Evolutionary conservation across 2,888 invertebrate genomes (phyloP), one percentile per base, ranked within the genome.

Genomic region (Siphlonurus alternatus): DNA sequence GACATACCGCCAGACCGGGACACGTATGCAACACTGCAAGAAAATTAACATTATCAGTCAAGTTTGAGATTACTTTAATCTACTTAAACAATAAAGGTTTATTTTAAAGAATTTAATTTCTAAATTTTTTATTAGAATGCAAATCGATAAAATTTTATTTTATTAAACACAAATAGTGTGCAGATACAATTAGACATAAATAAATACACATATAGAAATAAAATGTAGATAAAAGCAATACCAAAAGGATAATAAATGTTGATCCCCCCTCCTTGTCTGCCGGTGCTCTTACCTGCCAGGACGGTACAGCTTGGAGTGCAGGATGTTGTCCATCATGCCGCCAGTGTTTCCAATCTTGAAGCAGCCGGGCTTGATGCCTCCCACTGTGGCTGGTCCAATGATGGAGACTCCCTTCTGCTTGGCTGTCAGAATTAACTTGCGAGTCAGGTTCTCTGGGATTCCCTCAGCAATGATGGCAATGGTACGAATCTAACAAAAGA

Each of bases 341-440:
- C 98, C 99, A 0, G 99, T 99, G 80, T 99, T 99, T 64, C 97
- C 97, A 70, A 99, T 99, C 79, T 98, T 99, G 78, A 99, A 97
- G 75, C 97, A 95, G 1, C 98, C 99, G 0, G 99, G 98, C 72
- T 98, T 97, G 65, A 99, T 89, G 2, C 98, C 99, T 61, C 99
- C 99, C 54, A 99, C 93, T 0, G 93, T 93, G 0, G 96, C 96
- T 0, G 97, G 94, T 18, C 89, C 97, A 70, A 96, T 94, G 60
- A 96, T 88, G 23, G 86, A 84, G 0, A 95, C 90, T 59, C 87
- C 87, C 72, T 91, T 89, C 64, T 88, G 83, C 69, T 90, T 83
- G 0, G 96, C 95, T 62, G 85, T 77, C 68, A 90, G 81, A 72
- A 93, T 91, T 71, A 99, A 81, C 74, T 94, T 93, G 68, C 99